phyloP scores from a whole-genome alignment of 2,797 vertebrate genomes.

The Eutrigla gurnardus region DNA sequence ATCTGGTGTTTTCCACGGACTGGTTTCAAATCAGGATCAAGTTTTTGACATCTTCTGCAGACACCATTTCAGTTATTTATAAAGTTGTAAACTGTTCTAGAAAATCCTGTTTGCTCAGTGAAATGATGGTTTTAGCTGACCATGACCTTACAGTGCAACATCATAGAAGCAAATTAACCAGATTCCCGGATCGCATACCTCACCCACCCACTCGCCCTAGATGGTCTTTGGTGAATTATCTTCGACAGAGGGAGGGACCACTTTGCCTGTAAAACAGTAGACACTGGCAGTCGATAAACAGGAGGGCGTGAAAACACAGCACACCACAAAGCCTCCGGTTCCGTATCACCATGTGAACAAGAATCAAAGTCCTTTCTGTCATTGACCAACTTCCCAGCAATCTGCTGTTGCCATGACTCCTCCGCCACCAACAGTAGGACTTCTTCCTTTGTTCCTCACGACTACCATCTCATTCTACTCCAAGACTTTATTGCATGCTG shows the following conservation, averaged over 20 bases:
- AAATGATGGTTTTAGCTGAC: conserved; percentile 21
- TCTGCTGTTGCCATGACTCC: conserved; percentile 71
- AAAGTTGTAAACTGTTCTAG: conserved; percentile 10
- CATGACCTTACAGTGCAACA: conserved; percentile 1
- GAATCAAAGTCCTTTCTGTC: conserved; percentile 67
- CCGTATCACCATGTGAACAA: conserved; percentile 60
- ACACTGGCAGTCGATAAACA: conserved; percentile 37
- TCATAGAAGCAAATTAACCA: conserved; percentile 19
- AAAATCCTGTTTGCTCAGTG: conserved; percentile 14
- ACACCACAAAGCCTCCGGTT: conserved; percentile 32
- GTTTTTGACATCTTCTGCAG: neutral
- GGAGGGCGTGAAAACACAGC: conserved; percentile 44
- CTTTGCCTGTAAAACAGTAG: conserved; percentile 42
- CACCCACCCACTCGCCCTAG: neutral
- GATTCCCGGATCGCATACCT: neutral
- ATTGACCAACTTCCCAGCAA: conserved; percentile 62
- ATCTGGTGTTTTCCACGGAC: neutral
- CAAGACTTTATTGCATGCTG: conserved; percentile 50
- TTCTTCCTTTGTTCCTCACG: conserved; percentile 56
- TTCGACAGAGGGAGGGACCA: conserved; percentile 19
- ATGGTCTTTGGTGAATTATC: conserved; percentile 31
- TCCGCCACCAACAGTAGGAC: conserved; percentile 46
- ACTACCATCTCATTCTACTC: conserved; percentile 34
- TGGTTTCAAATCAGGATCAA: neutral
- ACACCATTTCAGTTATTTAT: neutral